Percentiles rank a stretch among this genome's conserved stretches.
phyloP scores from a whole-genome alignment of 2,888 invertebrate genomes.

The Athalia cordata region DNA sequence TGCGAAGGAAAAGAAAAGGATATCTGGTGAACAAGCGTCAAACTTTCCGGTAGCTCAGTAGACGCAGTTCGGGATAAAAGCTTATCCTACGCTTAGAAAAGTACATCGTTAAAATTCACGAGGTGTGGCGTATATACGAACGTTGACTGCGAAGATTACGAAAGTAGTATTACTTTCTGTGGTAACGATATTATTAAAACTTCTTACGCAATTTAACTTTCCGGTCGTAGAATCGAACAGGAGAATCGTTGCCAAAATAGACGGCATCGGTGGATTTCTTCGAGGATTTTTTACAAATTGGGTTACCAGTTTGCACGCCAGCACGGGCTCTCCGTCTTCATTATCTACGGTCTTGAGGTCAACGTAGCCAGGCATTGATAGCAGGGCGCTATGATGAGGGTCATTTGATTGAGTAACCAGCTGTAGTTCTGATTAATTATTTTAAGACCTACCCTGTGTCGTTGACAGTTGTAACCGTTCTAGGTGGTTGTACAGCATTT shows the following conservation, averaged over 20 bases:
- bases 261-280: slow-evolving; percentile 67
- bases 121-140: background rate
- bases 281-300: slow-evolving; percentile 69
- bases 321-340: slow-evolving; percentile 45
- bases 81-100: background rate
- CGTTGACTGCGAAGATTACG: no score
- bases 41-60: background rate
- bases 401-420: background rate
- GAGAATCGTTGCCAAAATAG: slow-evolving; percentile 73
- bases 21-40: no score
- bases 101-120: background rate
- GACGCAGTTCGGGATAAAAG: background rate
- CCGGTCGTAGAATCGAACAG: slow-evolving; percentile 73
- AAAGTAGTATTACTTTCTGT: no score
- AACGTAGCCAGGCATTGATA: slow-evolving; percentile 75
- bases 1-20: no score
- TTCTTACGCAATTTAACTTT: slow-evolving; percentile 70
- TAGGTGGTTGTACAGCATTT: slow-evolving; percentile 66
- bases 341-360: slow-evolving; percentile 52
- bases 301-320: slow-evolving; percentile 76
- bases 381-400: slow-evolving; percentile 53
- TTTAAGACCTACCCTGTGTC: slow-evolving; percentile 46
- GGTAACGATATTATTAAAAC: background rate
- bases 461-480: slow-evolving; percentile 61
- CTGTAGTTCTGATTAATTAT: no score